Evolutionary conservation across 2,888 invertebrate genomes (phyloP).

Genomic region (Trissoscelio sp.): DNA sequence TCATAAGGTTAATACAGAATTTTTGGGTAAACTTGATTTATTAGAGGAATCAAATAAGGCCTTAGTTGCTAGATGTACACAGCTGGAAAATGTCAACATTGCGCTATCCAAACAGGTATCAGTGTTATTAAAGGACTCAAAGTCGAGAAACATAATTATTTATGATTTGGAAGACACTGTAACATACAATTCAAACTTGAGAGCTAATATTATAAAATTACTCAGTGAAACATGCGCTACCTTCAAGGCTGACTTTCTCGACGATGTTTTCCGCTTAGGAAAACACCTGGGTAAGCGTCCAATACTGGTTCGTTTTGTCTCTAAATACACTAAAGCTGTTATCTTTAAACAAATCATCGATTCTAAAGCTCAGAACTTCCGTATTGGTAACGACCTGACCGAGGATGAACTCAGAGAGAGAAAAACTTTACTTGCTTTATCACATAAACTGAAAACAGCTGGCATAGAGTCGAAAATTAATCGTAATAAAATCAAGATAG

Average conservation of each 20-base stretch:
- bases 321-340: neutral
- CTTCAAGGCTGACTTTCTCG: neutral
- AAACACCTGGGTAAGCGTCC: neutral
- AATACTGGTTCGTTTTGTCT: neutral
- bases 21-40: neutral
- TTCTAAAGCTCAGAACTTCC: neutral
- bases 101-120: neutral
- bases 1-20: neutral
- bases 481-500: neutral
- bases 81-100: neutral
- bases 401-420: neutral
- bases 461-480: neutral
- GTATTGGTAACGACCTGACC: neutral
- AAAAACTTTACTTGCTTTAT: neutral
- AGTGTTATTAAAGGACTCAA: neutral
- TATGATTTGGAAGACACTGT: neutral
- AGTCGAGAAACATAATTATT: neutral
- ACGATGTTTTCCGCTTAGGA: slow-evolving; percentile 2
- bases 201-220: neutral
- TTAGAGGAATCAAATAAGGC: neutral
- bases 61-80: neutral
- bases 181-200: neutral
- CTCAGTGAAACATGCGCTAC: neutral
- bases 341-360: neutral
- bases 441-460: neutral